Evolutionary conservation across 2,797 vertebrate genomes (phyloP).

Genomic region (Hyperoplus lanceolatus): DNA sequence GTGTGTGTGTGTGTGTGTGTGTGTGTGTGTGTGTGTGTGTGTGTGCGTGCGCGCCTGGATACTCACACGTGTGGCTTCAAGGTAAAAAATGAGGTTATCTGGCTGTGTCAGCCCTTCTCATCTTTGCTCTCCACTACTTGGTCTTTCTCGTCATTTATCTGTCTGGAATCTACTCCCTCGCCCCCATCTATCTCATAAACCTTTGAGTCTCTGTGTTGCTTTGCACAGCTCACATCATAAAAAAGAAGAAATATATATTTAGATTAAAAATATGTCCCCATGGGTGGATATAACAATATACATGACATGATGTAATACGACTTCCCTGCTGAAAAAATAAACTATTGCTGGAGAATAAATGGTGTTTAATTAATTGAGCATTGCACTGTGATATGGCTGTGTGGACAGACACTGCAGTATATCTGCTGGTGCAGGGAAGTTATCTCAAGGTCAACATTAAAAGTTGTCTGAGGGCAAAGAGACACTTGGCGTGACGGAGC

Average conservation of each 20-base stretch:
- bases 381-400: conserved; percentile 46
- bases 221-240: conserved; percentile 40
- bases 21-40: conserved; percentile 9
- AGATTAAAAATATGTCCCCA: conserved; percentile 40
- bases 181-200: conserved; percentile 40
- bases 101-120: conserved; percentile 46
- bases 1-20: conserved; percentile 9
- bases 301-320: conserved; percentile 17
- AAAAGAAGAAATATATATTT: conserved; percentile 46
- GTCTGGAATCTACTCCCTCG: conserved; percentile 55
- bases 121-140: conserved; percentile 36
- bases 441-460: conserved; percentile 69
- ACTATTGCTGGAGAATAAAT: conserved; percentile 28
- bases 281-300: conserved; percentile 54
- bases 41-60: neutral
- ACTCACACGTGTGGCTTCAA: neutral
- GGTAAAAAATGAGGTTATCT: conserved; percentile 59
- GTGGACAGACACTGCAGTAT: conserved; percentile 45
- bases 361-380: conserved; percentile 59
- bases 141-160: conserved; percentile 61
- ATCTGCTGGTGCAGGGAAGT: conserved; percentile 61
- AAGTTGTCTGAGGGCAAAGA: conserved; percentile 76
- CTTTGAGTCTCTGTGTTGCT: conserved; percentile 47
- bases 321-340: conserved; percentile 9
- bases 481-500: conserved; percentile 58